Conservation (phyloP, 1,140 invertebrate genomes). For the Colletes latitarsis region DNA sequence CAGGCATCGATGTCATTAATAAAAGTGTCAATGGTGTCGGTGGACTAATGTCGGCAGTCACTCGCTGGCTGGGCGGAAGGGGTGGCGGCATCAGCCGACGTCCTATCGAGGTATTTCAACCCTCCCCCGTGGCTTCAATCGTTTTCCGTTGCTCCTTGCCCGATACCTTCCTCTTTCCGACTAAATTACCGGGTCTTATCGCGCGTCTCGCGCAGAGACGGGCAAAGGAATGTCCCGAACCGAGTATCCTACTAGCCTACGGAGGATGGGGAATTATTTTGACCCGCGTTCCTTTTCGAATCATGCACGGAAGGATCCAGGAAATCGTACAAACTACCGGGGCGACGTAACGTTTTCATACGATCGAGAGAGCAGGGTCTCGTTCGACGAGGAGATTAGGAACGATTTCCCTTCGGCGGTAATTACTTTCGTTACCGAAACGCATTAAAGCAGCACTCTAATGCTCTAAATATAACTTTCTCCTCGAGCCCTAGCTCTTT, state of each 20-base stretch:
- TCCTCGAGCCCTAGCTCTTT: conserved; percentile 23
- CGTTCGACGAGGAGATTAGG: neutral
- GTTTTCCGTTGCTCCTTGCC: conserved; percentile 49
- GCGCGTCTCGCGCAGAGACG: conserved; percentile 1
- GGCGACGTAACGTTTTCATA: neutral
- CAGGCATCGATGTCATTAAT: conserved; percentile 79
- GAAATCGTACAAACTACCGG: neutral
- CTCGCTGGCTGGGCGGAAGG: conserved; percentile 64
- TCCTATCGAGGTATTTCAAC: conserved; percentile 69
- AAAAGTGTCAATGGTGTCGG: conserved; percentile 81
- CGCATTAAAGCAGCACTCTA: conserved; percentile 47
- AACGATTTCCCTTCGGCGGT: conserved; percentile 5
- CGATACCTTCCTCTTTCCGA: conserved; percentile 17
- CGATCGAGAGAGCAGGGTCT: neutral
- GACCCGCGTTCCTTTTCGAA: neutral
- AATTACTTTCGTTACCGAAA: conserved; percentile 42
- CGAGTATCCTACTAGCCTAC: too few relatives aligned
- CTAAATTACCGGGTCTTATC: conserved; percentile 45
- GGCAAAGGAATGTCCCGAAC: neutral
- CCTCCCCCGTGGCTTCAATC: conserved; percentile 49
- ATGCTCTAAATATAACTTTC: conserved; percentile 47
- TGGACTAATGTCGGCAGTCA: conserved; percentile 81
- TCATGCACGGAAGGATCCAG: too few relatives aligned
- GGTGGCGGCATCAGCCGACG: conserved; percentile 49
- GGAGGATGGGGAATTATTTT: neutral